Conservation (phyloP, 2,113 vertebrate species). For the Ptilonorhynchus violaceus region DNA sequence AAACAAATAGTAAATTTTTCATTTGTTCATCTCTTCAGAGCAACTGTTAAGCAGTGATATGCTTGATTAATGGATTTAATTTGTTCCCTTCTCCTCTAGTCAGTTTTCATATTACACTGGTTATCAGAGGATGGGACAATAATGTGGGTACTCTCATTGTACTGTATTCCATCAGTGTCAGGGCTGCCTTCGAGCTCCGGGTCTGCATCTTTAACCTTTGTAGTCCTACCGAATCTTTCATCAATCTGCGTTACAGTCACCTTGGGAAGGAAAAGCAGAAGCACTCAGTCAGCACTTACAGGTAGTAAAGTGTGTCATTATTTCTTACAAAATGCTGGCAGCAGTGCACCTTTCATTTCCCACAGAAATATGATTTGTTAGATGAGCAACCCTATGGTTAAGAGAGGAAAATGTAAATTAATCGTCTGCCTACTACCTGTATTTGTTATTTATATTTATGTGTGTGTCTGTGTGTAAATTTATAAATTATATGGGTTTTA, state of each 20-base stretch:
- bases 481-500: background rate
- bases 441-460: background rate
- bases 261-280: conserved; percentile 77
- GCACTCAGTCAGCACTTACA: conserved; percentile 80
- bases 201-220: conserved; percentile 83
- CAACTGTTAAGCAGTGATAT: conserved; percentile 81
- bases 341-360: conserved; percentile 69
- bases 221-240: conserved; percentile 72
- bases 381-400: conserved; percentile 51
- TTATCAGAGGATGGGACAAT: conserved; percentile 76
- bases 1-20: conserved; percentile 81
- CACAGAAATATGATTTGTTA: conserved; percentile 75
- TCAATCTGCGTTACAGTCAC: conserved; percentile 82
- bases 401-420: conserved; percentile 60
- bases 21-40: conserved; percentile 76
- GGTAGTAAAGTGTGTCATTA: conserved; percentile 78
- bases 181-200: conserved; percentile 63
- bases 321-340: conserved; percentile 75
- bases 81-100: conserved; percentile 78
- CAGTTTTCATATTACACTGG: conserved; percentile 80
- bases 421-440: background rate
- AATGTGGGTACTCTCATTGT: conserved; percentile 63
- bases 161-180: conserved; percentile 78
- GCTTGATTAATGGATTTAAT: conserved; percentile 88
- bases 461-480: background rate